phyloP scores from a whole-genome alignment of 2,797 vertebrate genomes.

The Sebastes glaucus region DNA sequence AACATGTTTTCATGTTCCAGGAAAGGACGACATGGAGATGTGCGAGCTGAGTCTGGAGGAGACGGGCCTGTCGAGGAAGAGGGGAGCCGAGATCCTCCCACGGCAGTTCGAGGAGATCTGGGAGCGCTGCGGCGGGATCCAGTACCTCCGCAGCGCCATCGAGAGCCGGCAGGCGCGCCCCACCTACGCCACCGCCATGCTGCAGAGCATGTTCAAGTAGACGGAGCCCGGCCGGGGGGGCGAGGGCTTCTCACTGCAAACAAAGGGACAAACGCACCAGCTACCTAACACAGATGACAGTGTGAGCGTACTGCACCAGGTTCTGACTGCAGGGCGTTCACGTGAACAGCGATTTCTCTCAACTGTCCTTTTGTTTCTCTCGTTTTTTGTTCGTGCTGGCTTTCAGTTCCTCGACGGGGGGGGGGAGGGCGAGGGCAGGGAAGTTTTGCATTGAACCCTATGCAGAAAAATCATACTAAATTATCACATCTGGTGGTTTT shows the following conservation, averaged over 20 bases:
- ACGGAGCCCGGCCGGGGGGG: not conserved
- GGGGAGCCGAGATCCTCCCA: conserved; percentile 93
- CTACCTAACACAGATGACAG: conserved; percentile 58
- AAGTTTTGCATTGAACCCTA: conserved; percentile 52
- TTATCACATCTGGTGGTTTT: conserved; percentile 33
- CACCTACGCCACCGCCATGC: conserved; percentile 96
- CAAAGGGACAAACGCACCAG: conserved; percentile 78
- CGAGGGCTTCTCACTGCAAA: not conserved
- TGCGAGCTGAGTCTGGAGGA: conserved; percentile 97
- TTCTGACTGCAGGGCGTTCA: conserved; percentile 72
- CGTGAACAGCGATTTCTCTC: conserved; percentile 79
- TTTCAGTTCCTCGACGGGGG: conserved; percentile 42
- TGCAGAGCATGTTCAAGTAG: conserved; percentile 90
- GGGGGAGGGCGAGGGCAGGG: not conserved
- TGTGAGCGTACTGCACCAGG: conserved; percentile 15
- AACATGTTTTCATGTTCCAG: conserved; percentile 62
- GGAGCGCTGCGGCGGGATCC: conserved; percentile 95
- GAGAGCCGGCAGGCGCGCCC: conserved; percentile 93
- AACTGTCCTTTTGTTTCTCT: conserved; percentile 54
- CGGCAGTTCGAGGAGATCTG: conserved; percentile 97
- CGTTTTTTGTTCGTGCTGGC: conserved; percentile 49
- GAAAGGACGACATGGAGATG: conserved; percentile 99
- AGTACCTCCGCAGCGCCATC: conserved; percentile 94
- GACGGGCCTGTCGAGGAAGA: conserved; percentile 94
- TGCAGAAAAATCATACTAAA: conserved; percentile 51